These are phyloP conservation scores for Oryzaephilus surinamensis DNA, from an alignment of 1,140 invertebrate species.

Conservation along the genomic window DNA sequence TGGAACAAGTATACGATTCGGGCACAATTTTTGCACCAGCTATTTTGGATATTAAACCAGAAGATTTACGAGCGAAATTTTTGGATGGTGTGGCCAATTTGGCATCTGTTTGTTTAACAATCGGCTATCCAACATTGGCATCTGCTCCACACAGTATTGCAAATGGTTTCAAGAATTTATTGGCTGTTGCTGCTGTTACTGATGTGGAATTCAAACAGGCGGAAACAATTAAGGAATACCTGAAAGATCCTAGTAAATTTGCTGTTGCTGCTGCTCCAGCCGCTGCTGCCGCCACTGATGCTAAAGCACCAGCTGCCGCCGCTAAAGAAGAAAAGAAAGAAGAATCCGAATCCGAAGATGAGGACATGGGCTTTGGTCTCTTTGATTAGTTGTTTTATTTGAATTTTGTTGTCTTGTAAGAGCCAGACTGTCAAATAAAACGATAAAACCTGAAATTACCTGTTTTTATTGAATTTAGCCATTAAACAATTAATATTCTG, in stretches of 20 bases:
- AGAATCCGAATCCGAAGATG: constrained; percentile 74
- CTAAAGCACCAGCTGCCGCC: constrained; percentile 45
- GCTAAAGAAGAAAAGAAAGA: constrained; percentile 70
- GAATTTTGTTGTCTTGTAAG: constrained; percentile 18
- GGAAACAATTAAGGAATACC: constrained; percentile 80
- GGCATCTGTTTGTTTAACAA: constrained; percentile 84
- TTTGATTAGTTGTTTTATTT: constrained; percentile 63
- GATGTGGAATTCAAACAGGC: constrained; percentile 94
- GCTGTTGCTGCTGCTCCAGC: constrained; percentile 51
- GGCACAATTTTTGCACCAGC: constrained; percentile 95
- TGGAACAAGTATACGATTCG: constrained; percentile 95
- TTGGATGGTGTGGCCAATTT: constrained; percentile 86
- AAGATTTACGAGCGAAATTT: constrained; percentile 87
- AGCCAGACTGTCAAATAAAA: constrained; percentile 26
- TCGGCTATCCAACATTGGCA: constrained; percentile 93
- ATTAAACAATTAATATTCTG: too few relatives aligned
- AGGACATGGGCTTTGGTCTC: constrained; percentile 95
- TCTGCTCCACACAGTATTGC: constrained; percentile 94
- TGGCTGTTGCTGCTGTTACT: constrained; percentile 92
- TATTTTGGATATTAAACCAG: constrained; percentile 96
- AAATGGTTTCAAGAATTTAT: constrained; percentile 96
- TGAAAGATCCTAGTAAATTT: constrained; percentile 93
- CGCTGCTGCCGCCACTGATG: constrained; percentile 49
- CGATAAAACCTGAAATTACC: constrained; percentile 11
- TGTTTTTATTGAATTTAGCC: too few relatives aligned